phyloP scores from a whole-genome alignment of 2,888 invertebrate genomes.

The Rhagonycha lutea region DNA sequence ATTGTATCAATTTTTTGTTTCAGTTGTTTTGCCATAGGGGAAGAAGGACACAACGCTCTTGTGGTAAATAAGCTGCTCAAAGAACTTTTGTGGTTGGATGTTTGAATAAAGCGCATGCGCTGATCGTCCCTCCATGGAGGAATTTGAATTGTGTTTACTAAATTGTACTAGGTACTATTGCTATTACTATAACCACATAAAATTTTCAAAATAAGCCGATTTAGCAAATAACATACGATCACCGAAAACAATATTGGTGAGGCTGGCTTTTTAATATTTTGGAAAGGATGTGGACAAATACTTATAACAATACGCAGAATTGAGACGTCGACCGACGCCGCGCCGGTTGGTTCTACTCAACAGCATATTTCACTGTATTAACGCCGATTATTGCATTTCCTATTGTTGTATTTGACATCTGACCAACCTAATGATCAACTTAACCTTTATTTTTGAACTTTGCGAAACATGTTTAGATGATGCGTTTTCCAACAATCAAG shows the following conservation, averaged over 20 bases:
- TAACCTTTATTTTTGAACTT: background rate
- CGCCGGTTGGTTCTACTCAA: background rate
- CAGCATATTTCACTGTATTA: background rate
- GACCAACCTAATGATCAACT: background rate
- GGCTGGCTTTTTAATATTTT: background rate
- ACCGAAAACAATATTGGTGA: too few relatives aligned
- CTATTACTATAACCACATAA: background rate
- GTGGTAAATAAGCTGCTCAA: background rate
- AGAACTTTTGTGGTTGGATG: background rate
- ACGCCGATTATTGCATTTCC: background rate
- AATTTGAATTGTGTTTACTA: background rate
- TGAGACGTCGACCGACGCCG: background rate
- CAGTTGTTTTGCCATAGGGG: background rate
- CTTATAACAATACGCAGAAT: background rate
- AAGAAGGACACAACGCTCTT: background rate
- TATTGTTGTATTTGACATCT: background rate
- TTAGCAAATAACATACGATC: background rate
- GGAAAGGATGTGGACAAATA: background rate
- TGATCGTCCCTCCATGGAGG: background rate
- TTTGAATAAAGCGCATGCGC: background rate
- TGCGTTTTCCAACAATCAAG: background rate
- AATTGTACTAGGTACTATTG: too few relatives aligned
- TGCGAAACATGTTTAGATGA: background rate
- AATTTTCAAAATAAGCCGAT: background rate
- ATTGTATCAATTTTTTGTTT: background rate